These are phyloP conservation scores for Enhydra lutris DNA, from an alignment of 2,113 vertebrate species.

Conservation along the genomic window DNA sequence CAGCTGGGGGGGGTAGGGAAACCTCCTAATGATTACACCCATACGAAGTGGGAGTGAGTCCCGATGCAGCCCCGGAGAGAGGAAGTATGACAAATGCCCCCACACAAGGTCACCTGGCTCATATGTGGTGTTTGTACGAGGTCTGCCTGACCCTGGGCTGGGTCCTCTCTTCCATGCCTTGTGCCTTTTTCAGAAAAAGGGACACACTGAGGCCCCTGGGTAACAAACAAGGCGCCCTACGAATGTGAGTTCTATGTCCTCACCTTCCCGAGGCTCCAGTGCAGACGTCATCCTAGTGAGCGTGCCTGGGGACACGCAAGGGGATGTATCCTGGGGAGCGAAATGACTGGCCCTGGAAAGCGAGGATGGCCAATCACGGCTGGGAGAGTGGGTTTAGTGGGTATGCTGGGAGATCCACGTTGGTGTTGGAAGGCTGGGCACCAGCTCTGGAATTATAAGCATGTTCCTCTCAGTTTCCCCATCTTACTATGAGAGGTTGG, in stretches of 20 bases:
- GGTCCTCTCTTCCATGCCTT: background rate
- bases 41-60: background rate
- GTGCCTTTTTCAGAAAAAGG: background rate
- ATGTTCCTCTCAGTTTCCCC: background rate
- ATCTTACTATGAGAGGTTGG: background rate
- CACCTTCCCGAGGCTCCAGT: background rate
- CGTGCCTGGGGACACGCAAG: accelerated
- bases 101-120: background rate
- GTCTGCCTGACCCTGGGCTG: background rate
- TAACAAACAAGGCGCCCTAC: background rate
- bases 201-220: accelerated
- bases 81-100: background rate
- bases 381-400: background rate
- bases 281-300: background rate
- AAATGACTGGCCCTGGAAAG: background rate
- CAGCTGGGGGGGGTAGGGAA: background rate
- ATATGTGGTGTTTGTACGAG: background rate
- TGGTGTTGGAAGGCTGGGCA: background rate
- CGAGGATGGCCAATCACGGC: too few species aligned
- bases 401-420: accelerated
- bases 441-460: background rate
- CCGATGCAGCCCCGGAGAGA: background rate
- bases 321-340: background rate
- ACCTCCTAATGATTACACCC: background rate
- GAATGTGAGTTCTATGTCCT: background rate